Evolutionary conservation across 1,140 invertebrate genomes (phyloP).

Genomic region (Pollicipes pollicipes): DNA sequence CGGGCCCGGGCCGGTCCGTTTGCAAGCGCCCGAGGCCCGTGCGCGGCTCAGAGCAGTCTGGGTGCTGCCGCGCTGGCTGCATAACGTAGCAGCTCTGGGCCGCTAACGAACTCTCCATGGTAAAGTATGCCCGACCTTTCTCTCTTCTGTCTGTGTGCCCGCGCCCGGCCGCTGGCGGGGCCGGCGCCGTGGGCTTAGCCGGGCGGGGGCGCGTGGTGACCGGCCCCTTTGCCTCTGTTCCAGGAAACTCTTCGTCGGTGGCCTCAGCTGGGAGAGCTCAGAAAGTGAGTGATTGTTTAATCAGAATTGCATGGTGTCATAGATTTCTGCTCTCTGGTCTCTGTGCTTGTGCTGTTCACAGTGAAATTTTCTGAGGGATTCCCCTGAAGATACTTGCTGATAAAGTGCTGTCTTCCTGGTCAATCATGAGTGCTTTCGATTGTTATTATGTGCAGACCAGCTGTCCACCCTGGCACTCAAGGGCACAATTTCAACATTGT

Average conservation of each 20-base stretch:
- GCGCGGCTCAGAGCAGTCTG: neutral
- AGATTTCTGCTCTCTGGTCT: neutral
- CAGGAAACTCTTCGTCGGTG: slow-evolving; percentile 96
- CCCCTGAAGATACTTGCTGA: too few relatives aligned
- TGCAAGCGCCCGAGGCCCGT: too few relatives aligned
- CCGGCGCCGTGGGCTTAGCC: too few relatives aligned
- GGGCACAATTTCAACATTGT: too few relatives aligned
- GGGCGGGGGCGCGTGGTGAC: neutral
- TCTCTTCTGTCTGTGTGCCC: too few relatives aligned
- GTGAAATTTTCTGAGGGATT: neutral
- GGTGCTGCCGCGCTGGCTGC: too few relatives aligned
- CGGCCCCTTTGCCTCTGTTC: slow-evolving; percentile 30
- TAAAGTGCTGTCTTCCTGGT: too few relatives aligned
- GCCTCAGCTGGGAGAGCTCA: slow-evolving; percentile 90
- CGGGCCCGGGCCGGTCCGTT: too few relatives aligned
- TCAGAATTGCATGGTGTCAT: slow-evolving; percentile 18
- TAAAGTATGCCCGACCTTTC: slow-evolving; percentile 1
- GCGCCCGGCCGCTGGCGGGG: too few relatives aligned
- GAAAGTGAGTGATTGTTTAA: slow-evolving; percentile 80
- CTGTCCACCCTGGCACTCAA: neutral
- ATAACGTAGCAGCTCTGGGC: neutral
- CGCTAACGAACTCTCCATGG: neutral
- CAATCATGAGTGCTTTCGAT: too few relatives aligned
- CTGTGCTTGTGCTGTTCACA: too few relatives aligned
- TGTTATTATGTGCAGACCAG: too few relatives aligned